Evolutionary conservation across 2,888 invertebrate species (phyloP).

Genomic region (Liodrosophila aerea): DNA sequence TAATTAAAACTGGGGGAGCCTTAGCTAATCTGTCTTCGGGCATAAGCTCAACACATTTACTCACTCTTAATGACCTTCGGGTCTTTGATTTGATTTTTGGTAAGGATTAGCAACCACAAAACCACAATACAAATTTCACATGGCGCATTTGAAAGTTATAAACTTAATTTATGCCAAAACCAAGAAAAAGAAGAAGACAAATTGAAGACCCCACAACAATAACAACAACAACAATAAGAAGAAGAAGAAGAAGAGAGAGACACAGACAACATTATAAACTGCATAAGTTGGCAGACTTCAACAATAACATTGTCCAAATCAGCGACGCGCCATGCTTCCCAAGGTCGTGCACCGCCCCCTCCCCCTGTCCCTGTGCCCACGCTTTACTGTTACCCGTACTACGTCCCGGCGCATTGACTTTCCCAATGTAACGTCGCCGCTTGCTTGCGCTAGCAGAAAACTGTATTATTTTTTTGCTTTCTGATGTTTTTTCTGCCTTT

Average conservation of each 20-base stretch:
- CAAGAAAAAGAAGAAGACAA: constrained; percentile 17
- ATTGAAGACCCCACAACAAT: constrained; percentile 21
- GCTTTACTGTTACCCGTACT: constrained; percentile 6
- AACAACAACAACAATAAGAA: constrained; percentile 9
- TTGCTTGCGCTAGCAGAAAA: constrained; percentile 46
- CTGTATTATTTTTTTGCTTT: constrained; percentile 11
- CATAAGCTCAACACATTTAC: too few species aligned
- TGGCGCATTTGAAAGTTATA: constrained; percentile 62
- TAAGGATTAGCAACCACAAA: constrained; percentile 11
- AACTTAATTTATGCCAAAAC: constrained; percentile 60
- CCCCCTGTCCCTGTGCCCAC: background rate
- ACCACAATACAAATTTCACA: constrained; percentile 48
- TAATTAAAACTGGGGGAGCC: too few species aligned
- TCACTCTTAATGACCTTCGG: too few species aligned
- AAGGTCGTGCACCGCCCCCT: constrained; percentile 40
- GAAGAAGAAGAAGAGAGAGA: background rate
- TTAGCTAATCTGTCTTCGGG: too few species aligned
- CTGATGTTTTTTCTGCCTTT: constrained; percentile 6
- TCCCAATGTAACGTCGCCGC: constrained; percentile 37
- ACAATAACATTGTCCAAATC: constrained; percentile 59
- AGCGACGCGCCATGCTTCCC: constrained; percentile 35
- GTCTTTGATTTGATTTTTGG: constrained; percentile 1
- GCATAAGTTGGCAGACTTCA: constrained; percentile 69
- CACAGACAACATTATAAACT: constrained; percentile 48
- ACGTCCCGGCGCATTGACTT: constrained; percentile 44